Evolutionary conservation across 2,797 vertebrate genomes (phyloP).

Genomic region (Eulemur mongoz): DNA sequence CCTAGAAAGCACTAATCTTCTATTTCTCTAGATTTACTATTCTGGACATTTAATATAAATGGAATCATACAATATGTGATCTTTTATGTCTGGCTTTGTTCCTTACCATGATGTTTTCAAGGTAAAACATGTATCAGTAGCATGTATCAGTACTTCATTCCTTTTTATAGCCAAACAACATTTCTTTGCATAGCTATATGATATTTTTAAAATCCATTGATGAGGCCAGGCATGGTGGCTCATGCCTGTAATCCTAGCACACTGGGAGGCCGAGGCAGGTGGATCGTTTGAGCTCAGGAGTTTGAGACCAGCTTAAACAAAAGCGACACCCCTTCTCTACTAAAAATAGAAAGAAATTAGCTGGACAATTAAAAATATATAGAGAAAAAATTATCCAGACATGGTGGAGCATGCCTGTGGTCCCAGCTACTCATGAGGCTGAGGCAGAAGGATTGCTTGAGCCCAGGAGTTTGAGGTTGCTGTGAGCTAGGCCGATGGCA

Average conservation of each 20-base stretch:
- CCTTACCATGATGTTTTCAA: background rate
- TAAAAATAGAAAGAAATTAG: no score
- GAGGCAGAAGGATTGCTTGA: no score
- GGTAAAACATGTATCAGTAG: background rate
- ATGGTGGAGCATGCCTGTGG: no score
- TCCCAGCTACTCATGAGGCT: no score
- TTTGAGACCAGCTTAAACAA: rapidly evolving
- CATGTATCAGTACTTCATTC: background rate
- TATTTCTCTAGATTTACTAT: background rate
- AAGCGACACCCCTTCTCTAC: no score
- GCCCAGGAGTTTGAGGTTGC: no score
- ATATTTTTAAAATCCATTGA: background rate
- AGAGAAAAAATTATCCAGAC: no score
- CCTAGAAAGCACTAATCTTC: background rate
- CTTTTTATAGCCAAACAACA: background rate
- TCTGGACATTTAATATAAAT: background rate
- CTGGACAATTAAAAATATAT: no score
- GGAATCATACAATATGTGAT: background rate
- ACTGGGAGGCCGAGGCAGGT: no score
- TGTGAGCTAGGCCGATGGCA: no score
- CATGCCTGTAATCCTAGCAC: no score
- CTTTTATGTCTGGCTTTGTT: background rate
- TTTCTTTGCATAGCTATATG: background rate
- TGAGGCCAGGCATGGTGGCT: background rate
- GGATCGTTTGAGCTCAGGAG: no score